phyloP scores from a whole-genome alignment of 2,797 vertebrate species.

The Eulemur coronatus region DNA sequence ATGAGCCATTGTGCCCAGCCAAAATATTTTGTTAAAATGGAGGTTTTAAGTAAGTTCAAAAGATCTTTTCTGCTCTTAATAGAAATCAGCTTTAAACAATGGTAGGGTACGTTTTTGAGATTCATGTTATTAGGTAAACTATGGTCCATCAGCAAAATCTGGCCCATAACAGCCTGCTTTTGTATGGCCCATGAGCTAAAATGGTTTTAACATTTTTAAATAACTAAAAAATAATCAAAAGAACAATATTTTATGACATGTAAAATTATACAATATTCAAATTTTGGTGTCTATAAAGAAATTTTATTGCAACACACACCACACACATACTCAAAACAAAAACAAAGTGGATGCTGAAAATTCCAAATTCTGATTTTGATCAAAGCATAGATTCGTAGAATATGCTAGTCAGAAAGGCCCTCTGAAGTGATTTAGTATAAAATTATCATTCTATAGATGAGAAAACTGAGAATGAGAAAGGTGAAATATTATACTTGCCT shows the following conservation, averaged over 20 bases:
- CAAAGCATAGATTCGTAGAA: not conserved
- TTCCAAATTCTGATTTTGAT: constrained; percentile 1
- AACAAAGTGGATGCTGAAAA: not conserved
- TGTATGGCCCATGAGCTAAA: not conserved
- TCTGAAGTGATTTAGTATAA: not conserved
- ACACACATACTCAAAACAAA: not conserved
- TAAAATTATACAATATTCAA: not conserved
- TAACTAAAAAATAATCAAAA: constrained; percentile 30
- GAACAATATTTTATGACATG: not conserved
- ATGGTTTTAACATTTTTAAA: constrained; percentile 28
- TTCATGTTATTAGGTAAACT: not conserved
- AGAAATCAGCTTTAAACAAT: constrained; percentile 22
- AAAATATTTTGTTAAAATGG: not conserved
- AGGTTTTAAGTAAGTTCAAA: constrained; percentile 23
- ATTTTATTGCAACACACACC: not conserved
- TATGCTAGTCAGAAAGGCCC: not conserved
- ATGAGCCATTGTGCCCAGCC: no score
- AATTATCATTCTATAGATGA: not conserved
- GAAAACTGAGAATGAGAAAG: not conserved
- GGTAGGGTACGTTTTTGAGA: not conserved
- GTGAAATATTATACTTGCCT: not conserved
- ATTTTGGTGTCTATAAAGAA: constrained; percentile 25
- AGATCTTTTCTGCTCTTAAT: not conserved
- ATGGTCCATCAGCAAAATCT: not conserved
- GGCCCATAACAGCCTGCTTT: not conserved